Evolutionary conservation across 2,797 vertebrate species (phyloP).

Genomic region (Aeoliscus strigatus): DNA sequence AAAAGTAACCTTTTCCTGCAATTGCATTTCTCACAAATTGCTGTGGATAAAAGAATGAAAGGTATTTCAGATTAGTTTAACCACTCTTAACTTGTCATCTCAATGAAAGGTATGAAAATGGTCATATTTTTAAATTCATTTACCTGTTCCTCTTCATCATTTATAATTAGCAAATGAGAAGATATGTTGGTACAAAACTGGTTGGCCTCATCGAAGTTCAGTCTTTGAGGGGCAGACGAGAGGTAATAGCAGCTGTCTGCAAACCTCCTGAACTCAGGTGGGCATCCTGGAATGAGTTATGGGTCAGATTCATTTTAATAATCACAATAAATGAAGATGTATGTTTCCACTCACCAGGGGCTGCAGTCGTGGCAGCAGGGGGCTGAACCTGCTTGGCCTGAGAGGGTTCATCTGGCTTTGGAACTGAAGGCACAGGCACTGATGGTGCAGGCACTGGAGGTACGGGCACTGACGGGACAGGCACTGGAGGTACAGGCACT

Average conservation of each 20-base stretch:
- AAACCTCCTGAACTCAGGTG: constrained; percentile 82
- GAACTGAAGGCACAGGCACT: too few relatives aligned
- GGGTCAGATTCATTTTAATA: not conserved
- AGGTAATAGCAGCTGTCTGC: constrained; percentile 91
- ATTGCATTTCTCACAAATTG: constrained; percentile 85
- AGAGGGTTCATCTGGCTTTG: constrained; percentile 15
- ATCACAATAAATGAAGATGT: too few relatives aligned
- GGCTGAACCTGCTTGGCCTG: constrained; percentile 61
- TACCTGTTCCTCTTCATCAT: constrained; percentile 91
- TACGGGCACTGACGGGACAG: too few relatives aligned
- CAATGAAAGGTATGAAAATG: not conserved
- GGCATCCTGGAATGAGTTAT: constrained; percentile 78
- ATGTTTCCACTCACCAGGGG: constrained; percentile 67
- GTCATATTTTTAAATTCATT: not conserved
- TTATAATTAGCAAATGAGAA: constrained; percentile 86
- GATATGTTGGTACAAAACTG: constrained; percentile 80
- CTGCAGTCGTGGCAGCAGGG: constrained; percentile 38
- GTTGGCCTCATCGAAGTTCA: constrained; percentile 83
- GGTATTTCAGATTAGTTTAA: not conserved
- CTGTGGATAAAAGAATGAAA: constrained; percentile 55
- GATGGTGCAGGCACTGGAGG: too few relatives aligned
- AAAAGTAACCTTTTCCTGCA: constrained; percentile 83
- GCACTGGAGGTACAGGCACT: too few relatives aligned
- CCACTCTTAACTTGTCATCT: not conserved
- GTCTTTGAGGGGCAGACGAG: constrained; percentile 75